phyloP scores from a whole-genome alignment of 2,113 vertebrate genomes.

The Collichthys lucidus region DNA sequence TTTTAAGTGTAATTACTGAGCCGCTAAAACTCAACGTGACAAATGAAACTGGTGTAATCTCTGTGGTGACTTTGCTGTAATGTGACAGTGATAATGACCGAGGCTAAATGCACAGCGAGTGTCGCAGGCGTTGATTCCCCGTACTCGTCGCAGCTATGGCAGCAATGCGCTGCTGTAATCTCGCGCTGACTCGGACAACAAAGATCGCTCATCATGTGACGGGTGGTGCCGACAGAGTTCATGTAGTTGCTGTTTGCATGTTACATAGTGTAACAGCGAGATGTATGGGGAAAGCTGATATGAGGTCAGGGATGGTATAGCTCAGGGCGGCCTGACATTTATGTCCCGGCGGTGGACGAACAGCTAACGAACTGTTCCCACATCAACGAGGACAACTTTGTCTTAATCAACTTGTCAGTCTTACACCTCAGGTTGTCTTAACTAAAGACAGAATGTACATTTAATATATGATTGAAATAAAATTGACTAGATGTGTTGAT shows the following conservation, averaged over 20 bases:
- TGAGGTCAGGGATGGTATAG: slow-evolving; percentile 6
- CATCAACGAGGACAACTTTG: neutral
- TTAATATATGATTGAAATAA: no score
- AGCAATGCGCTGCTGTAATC: slow-evolving; percentile 38
- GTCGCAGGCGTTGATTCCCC: slow-evolving; percentile 23
- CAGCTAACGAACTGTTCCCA: neutral
- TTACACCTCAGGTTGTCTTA: neutral
- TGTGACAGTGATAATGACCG: neutral
- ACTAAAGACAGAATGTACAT: no score
- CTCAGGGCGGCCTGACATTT: slow-evolving; percentile 29
- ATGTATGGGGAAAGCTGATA: slow-evolving; percentile 40
- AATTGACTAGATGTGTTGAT: neutral
- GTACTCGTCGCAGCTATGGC: slow-evolving; percentile 35
- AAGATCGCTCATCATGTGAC: slow-evolving; percentile 32
- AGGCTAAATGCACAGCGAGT: neutral
- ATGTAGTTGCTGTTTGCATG: slow-evolving; percentile 30
- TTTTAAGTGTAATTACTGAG: neutral
- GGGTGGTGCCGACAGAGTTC: slow-evolving; percentile 36
- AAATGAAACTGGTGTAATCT: neutral
- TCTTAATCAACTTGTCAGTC: neutral
- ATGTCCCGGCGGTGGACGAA: neutral
- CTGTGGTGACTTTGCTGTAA: neutral
- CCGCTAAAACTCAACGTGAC: neutral
- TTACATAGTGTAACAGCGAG: slow-evolving; percentile 36
- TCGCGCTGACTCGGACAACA: slow-evolving; percentile 26